Evolutionary conservation across 1,140 invertebrate genomes (phyloP), one percentile per base, ranked within the genome.

Genomic region (Vanessa atalanta): DNA sequence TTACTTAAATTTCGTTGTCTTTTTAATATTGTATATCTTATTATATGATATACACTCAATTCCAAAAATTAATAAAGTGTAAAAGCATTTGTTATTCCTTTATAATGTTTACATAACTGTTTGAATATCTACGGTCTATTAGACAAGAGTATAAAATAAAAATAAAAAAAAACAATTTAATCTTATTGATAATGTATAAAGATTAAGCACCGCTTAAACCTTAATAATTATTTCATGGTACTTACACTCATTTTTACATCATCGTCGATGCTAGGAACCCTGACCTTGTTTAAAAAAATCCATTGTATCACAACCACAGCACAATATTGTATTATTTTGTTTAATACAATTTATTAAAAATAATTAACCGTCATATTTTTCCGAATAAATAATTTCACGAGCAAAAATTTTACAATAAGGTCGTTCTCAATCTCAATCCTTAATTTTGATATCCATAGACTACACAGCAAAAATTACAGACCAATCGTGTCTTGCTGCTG

Each of bases 201-300:
- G 50, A 16, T 53, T 53, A 51, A 51, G 14, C 50, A 53, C 55
- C 1, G 55, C 13, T 51, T 48, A 61, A 26, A 63, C 12, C 53
- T 51, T 64, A 47, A 70, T 48, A 47, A 66, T 47, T 65, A 51
- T 55, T 65, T 47, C 51, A 61, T 13, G 13, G 43, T 74, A 88
- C 86, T 88, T 83, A 88, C 87, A 70, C 63, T 81, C 82, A 85
- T 88, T 83, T 89, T 88, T 84, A 88, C 80, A 87, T 85, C 84
- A 88, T 83, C 77, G 77, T 72, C 79, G 74, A 76, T 80, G 79
- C 74, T 78, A 71, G 77, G 76, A 83, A 79, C 73, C 84, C 68
- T 83, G 85, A 85, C 82, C 86, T 87, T 87, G 81, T 80, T 77
- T 51, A 20, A 69, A 64, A 65, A 47, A 65, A 75, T 50, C 63